Evolutionary conservation across 2,113 vertebrate species (phyloP), one percentile per base, ranked within the genome.

Genomic region (Xenopus tropicalis): DNA sequence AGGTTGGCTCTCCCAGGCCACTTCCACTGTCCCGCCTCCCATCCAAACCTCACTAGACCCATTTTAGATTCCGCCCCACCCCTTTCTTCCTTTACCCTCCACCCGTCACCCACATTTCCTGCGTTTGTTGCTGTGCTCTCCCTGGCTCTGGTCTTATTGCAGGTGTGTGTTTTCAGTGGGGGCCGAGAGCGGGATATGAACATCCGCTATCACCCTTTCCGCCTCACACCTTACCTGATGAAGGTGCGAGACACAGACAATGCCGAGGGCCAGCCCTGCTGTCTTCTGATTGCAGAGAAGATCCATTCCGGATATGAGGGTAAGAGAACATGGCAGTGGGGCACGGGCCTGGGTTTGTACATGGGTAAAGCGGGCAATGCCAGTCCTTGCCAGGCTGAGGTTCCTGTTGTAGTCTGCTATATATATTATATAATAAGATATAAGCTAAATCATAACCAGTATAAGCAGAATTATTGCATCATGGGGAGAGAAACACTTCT

Each of bases 251-350:
- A 92, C 72, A 87, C 89, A 0, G 94, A 94, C 12, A 83, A 72
- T 0, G 80, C 90, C 0, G 89, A 91, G 14, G 90, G 90, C 0
- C 93, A 95, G 80, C 93, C 93, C 0, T 96, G 95, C 83, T 96
- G 95, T 82, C 79, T 96, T 69, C 90, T 96, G 42, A 93, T 96
- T 0, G 93, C 93, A 0, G 95, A 96, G 83, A 89, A 86, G 56
- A 91, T 96, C 64, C 95, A 96, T 79, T 95, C 95, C 0, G 95
- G 95, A 83, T 96, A 96, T 1, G 94, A 96, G 69, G 94, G 94
- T 95, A 74, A 61, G 72, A 70, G 20, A 66, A 11, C 21, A 3
- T 9, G 3, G 37, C 42, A 46, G 17, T 2, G 1, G 16, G 46
- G 11, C 7, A 16, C 44, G 24, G 56, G 7, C 4, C 46, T 12